Evolutionary conservation across 2,113 vertebrate genomes (phyloP), one percentile per base, ranked within the genome.

Genomic region (Daboia siamensis): DNA sequence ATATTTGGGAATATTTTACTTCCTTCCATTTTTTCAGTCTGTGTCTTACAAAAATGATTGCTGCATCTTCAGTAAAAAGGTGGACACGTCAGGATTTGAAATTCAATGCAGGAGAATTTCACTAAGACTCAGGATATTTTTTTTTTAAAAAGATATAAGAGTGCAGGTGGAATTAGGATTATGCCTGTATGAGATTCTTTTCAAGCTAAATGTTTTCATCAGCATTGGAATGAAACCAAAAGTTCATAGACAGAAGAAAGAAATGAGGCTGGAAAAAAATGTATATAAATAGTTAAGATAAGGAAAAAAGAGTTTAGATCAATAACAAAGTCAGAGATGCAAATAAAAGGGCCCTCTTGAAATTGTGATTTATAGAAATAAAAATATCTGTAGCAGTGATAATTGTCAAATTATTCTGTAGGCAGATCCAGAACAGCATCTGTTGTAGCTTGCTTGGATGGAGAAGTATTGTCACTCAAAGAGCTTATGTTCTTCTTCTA

Each of bases 351-450:
- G 57, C 21, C 59, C 56, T 59, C 39, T 20, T 44, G 69, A 33
- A 48, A 89, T 55, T 86, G 10, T 86, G 80, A 91, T 93, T 90
- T 91, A 46, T 74, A 52, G 51, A 20, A 86, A 88, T 55, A 90
- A 69, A 85, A 54, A 91, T n/a, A 21, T 57, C 48, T 91, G 69
- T 52, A 64, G 44, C 3, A 64, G 24, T 54, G 46, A 86, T 61
- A 48, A 15, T 33, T 89, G 74, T 61, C n/a, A 23, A 91, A 39
- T 69, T 59, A 86, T 69, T 51, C 80, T 69, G 21, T 10, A 64
- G 33, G 29, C 80, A 74, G 87, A 51, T 33, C n/a, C 74, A 46
- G 11, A 54, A 13, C 61, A 26, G 46, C 87, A 86, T 91, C 56
- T 54, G 39, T 85, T n/a, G 17, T 55, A 29, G n/a, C 80, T 91